phyloP scores from a whole-genome alignment of 2,113 vertebrate genomes.

The Oncorhynchus kisutch region DNA sequence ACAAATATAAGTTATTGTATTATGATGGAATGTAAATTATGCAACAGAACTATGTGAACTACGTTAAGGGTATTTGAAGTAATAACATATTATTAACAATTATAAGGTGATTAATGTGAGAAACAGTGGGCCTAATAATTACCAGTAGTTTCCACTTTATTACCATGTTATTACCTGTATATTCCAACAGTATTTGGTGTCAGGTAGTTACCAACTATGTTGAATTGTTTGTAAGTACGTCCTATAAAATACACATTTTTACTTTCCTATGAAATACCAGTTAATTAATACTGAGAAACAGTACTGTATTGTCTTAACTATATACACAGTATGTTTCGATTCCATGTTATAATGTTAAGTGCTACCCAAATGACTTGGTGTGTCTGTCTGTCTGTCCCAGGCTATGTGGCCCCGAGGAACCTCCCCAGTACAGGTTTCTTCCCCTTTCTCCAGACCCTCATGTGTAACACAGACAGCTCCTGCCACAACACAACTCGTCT shows the following conservation, averaged over 20 bases:
- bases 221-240: too few species aligned
- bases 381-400: slow-evolving; percentile 57
- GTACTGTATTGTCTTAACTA: too few species aligned
- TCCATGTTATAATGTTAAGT: too few species aligned
- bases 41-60: background rate
- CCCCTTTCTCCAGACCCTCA: slow-evolving; percentile 89
- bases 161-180: too few species aligned
- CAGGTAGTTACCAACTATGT: too few species aligned
- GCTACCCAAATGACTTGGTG: background rate
- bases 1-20: background rate
- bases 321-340: too few species aligned
- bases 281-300: too few species aligned
- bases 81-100: background rate
- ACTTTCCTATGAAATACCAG: too few species aligned
- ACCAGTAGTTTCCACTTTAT: too few species aligned
- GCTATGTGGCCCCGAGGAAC: slow-evolving; percentile 88
- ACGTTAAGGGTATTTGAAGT: background rate
- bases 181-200: too few species aligned
- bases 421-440: slow-evolving; percentile 93
- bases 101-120: background rate
- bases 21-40: background rate
- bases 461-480: slow-evolving; percentile 85
- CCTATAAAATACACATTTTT: too few species aligned
- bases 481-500: slow-evolving; percentile 79
- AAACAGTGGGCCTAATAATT: background rate